Evolutionary conservation across 2,888 invertebrate genomes (phyloP), one percentile per base, ranked within the genome.

Genomic region (Platycheirus albimanus): DNA sequence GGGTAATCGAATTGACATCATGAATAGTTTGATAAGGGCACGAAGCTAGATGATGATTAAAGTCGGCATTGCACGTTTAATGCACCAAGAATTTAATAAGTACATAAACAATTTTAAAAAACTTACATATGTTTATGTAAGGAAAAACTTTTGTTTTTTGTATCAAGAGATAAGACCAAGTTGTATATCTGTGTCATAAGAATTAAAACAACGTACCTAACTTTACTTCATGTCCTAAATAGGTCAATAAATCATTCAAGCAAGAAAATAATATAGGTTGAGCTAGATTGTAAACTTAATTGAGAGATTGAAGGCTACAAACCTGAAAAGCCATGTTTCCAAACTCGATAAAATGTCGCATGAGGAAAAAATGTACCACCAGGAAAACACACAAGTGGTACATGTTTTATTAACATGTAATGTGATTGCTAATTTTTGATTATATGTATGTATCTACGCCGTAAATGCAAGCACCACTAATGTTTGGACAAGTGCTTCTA

Each of bases 11-110:
- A n/a, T n/a, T n/a, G 43, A 58, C 30, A 38, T 66, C 43, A 38
- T 36, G 30, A 64, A n/a, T 13, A 74, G 30, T 49, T 63, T 45
- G 13, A 61, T 45, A 79, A 69, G 41, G 54, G 64, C 54, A 63
- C 47, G 24, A 45, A 67, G 58, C 41, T 13, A 52, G 63, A 67
- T 67, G 28, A 69, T 54, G 67, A 54, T 58, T 43, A 74, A 49
- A 74, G 33, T 61, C 67, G 63, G 56, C 70, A 33, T 75, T 47
- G 47, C 19, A 19, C 43, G 43, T 79, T 15, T 58, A 20, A 24
- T 66, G 45, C 49, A 69, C 38, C 24, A 4, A 24, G 6, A 69
- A 49, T 66, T 56, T 20, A 52, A 45, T 61, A 58, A 24, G 6
- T 52, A 11, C 10, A 41, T 72, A 49, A 58, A 64, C 15, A 66